Evolutionary conservation across 2,888 invertebrate species (phyloP), one percentile per base, ranked within the genome.

Genomic region (Torymus tubicola): DNA sequence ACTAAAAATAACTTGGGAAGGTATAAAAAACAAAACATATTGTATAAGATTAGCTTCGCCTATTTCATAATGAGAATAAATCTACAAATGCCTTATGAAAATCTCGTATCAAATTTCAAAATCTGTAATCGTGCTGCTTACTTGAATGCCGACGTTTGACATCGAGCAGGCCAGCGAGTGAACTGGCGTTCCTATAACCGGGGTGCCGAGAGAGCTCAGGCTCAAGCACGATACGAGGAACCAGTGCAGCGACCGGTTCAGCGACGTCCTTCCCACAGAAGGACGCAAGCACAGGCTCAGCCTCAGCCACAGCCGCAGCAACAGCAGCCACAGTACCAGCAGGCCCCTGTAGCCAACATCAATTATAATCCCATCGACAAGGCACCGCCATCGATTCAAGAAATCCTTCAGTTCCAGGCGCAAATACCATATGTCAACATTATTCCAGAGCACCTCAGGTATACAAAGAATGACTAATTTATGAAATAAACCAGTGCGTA

Each of bases 381-480:
- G 63, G 88, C 89, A 10, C 90, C 91, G 0, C 81, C 87, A 3
- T 86, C 87, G 53, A 90, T 91, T 57, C 88, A 88, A 50, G 87
- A 90, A 73, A 72, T 90, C 53, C 85, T 90, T 12, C 87, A 88
- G 52, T 89, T 86, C 73, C 90, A 90, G 78, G 86, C 87, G 16
- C 88, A 89, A 77, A 88, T 90, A 79, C 90, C 90, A n/a, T 90
- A 90, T 82, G 68, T 88, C 61, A 89, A 89, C 82, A 86, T 87
- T 75, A 89, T 90, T 60, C 90, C 90, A 12, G 88, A 88, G 81
- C 89, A 86, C 42, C 76, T 72, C 13, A 84, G 85, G 82, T 31
- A 31, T 31, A 31, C 5, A 8, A 31, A 31, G 31, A 31, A 5
- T 2, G 8, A 31, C 5, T 31, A 31, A 31, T 31, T 31, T 31